Evolutionary conservation across 2,888 invertebrate species (phyloP).

Genomic region (Diadegma fenestrale): DNA sequence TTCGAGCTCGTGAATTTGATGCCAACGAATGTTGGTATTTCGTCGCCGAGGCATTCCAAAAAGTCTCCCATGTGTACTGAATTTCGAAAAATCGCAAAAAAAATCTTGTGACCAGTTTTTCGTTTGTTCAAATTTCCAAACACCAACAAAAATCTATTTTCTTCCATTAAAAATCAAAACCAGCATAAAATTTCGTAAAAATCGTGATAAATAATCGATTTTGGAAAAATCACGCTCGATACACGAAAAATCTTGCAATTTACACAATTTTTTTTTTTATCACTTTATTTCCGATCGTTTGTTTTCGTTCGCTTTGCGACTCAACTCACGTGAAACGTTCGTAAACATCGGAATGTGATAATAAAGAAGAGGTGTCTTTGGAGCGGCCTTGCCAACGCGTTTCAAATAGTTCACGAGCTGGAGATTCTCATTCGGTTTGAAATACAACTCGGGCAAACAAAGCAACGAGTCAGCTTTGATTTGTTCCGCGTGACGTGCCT

Average conservation of each 20-base stretch:
- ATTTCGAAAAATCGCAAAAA: background rate
- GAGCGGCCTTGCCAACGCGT: conserved; percentile 89
- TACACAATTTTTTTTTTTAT: background rate
- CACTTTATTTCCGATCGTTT: background rate
- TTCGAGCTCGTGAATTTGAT: conserved; percentile 93
- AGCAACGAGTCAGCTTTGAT: conserved; percentile 89
- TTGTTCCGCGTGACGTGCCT: conserved; percentile 90
- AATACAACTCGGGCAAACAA: conserved; percentile 91
- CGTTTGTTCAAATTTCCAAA: background rate
- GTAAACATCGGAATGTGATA: conserved; percentile 93
- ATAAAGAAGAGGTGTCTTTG: conserved; percentile 91
- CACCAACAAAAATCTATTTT: background rate
- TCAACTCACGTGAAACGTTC: conserved; percentile 89
- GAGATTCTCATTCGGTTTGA: conserved; percentile 88
- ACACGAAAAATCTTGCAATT: too few species aligned
- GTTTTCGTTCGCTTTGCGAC: background rate
- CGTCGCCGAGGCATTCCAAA: conserved; percentile 87
- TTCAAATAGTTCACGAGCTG: conserved; percentile 89
- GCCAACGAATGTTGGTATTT: conserved; percentile 91
- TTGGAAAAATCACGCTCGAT: background rate
- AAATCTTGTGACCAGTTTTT: background rate
- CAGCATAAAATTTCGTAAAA: too few species aligned
- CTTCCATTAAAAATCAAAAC: background rate
- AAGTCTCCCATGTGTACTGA: conserved; percentile 91
- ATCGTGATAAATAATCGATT: background rate